phyloP scores from a whole-genome alignment of 2,888 invertebrate genomes.

The Amblyjoppa fuscipennis region DNA sequence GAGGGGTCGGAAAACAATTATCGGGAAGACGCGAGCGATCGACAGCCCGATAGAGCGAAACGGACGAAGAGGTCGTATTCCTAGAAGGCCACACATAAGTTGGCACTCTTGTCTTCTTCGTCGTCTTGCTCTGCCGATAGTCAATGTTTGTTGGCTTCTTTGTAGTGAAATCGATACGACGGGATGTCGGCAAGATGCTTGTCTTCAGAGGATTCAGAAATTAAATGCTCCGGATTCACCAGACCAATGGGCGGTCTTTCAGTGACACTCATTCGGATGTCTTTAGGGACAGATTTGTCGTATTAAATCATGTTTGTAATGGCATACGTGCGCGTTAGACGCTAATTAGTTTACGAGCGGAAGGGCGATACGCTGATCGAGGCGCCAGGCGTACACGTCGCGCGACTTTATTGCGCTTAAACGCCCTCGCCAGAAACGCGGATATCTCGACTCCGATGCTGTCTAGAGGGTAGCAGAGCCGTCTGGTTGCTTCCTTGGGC shows the following conservation, averaged over 20 bases:
- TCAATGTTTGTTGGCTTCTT: background rate
- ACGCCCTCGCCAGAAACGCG: slow-evolving; percentile 62
- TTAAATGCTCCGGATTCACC: background rate
- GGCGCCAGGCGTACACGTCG: slow-evolving; percentile 54
- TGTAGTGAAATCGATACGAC: background rate
- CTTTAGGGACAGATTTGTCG: background rate
- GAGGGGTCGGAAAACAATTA: slow-evolving; percentile 49
- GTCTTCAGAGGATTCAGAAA: background rate
- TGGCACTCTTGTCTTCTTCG: background rate
- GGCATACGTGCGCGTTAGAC: slow-evolving; percentile 40
- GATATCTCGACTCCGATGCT: slow-evolving; percentile 55
- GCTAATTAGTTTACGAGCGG: slow-evolving; percentile 66
- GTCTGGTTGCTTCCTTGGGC: slow-evolving; percentile 55
- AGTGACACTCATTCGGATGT: background rate
- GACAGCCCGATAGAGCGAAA: background rate
- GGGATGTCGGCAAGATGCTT: background rate
- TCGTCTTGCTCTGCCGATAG: background rate
- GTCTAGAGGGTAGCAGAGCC: slow-evolving; percentile 36
- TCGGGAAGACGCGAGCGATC: slow-evolving; percentile 14
- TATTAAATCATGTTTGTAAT: slow-evolving; percentile 13
- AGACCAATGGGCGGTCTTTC: background rate
- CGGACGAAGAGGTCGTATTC: background rate
- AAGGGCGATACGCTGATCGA: slow-evolving; percentile 56
- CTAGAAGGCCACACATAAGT: background rate
- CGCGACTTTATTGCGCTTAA: slow-evolving; percentile 72